Evolutionary conservation across 2,113 vertebrate genomes (phyloP).

Genomic region (Nothobranchius furzeri): DNA sequence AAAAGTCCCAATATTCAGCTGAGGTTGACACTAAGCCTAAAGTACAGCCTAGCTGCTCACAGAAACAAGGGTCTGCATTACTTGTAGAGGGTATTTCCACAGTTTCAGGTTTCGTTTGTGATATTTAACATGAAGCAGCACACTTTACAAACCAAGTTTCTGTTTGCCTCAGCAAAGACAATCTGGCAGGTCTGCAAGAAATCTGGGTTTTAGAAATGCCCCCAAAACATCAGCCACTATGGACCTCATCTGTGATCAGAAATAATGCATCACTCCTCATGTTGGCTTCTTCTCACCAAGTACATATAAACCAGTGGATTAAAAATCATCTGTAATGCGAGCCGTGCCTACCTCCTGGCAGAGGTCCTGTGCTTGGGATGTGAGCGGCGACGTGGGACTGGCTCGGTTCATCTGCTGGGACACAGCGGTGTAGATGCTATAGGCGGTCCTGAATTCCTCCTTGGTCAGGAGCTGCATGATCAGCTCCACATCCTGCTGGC

Average conservation of each 20-base stretch:
- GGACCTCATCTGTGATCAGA: no score
- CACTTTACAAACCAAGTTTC: conserved; percentile 42
- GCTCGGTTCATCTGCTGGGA: conserved; percentile 86
- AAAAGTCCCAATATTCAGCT: conserved; percentile 17
- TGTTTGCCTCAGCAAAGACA: conserved; percentile 30
- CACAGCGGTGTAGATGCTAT: conserved; percentile 87
- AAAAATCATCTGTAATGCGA: not conserved
- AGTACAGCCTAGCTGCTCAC: conserved; percentile 27
- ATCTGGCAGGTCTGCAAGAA: conserved; percentile 18
- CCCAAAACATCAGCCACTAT: no score
- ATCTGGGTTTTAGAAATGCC: conserved; percentile 1
- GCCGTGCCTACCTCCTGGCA: conserved; percentile 85
- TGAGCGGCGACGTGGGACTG: conserved; percentile 88
- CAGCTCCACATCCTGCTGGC: conserved; percentile 89
- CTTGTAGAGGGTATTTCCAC: conserved; percentile 8
- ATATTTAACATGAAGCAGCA: not conserved
- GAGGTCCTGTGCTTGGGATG: conserved; percentile 87
- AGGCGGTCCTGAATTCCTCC: conserved; percentile 90
- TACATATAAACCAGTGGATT: conserved; percentile 1
- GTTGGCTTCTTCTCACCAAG: conserved; percentile 33
- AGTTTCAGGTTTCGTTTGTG: no score
- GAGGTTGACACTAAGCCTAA: conserved; percentile 36
- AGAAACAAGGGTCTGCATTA: conserved; percentile 8
- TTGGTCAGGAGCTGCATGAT: conserved; percentile 88
- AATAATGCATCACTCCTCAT: not conserved